Evolutionary conservation across 2,113 vertebrate species (phyloP).

Genomic region (Galeopterus variegatus): DNA sequence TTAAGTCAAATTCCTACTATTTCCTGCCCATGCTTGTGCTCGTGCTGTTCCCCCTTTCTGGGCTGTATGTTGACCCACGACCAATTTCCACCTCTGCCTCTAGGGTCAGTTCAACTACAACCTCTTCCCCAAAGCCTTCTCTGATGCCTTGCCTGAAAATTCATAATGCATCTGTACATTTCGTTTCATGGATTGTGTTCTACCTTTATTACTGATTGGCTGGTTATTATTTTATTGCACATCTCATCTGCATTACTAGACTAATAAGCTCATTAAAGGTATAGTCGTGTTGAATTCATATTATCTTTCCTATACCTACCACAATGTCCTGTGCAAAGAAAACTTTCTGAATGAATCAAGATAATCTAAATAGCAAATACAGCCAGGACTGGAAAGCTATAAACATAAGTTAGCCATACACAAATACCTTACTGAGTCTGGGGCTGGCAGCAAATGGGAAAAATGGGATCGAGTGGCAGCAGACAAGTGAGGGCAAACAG

Average conservation of each 20-base stretch:
- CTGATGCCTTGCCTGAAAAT: background rate
- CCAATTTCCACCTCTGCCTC: background rate
- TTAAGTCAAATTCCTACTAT: background rate
- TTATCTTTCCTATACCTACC: background rate
- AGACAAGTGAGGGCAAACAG: background rate
- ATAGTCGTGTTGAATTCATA: background rate
- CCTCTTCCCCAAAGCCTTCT: background rate
- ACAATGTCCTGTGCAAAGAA: background rate
- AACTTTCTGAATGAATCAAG: background rate
- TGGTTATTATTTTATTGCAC: too few species aligned
- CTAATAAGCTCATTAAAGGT: background rate
- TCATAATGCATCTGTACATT: too few species aligned
- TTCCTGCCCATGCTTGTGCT: background rate
- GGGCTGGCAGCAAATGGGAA: background rate
- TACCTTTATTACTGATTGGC: background rate
- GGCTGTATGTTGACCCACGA: background rate
- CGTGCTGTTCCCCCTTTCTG: background rate
- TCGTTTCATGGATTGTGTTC: background rate
- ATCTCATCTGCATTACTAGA: background rate
- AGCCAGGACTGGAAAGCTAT: background rate
- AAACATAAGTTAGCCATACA: background rate
- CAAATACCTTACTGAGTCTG: fast-evolving
- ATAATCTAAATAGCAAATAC: background rate
- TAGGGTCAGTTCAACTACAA: too few species aligned
- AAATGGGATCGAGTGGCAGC: fast-evolving